Evolutionary conservation across 2,113 vertebrate genomes (phyloP).

Genomic region (Petrocephalus zakoni): DNA sequence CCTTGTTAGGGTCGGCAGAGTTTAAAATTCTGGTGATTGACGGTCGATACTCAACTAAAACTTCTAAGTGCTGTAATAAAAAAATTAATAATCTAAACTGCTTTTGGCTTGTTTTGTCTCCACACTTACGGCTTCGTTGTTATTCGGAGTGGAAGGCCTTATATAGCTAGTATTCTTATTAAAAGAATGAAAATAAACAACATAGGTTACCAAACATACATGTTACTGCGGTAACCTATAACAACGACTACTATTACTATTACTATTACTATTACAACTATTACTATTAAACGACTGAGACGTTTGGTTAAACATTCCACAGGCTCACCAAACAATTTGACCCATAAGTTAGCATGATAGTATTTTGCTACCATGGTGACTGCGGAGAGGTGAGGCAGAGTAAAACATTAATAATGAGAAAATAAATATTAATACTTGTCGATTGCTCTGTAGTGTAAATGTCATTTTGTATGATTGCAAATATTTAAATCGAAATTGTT

Average conservation of each 20-base stretch:
- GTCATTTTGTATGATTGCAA: too few species aligned
- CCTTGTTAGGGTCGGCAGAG: conserved; percentile 40
- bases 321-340: not conserved
- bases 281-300: too few species aligned
- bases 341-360: not conserved
- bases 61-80: conserved; percentile 8
- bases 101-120: conserved; percentile 1
- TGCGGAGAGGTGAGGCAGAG: not conserved
- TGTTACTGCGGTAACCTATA: too few species aligned
- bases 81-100: not conserved
- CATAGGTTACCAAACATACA: too few species aligned
- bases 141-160: not conserved
- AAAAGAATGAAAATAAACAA: not conserved
- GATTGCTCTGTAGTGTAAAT: too few species aligned
- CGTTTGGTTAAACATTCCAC: not conserved
- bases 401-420: too few species aligned
- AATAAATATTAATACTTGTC: too few species aligned
- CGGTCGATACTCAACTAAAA: conserved; percentile 47
- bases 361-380: not conserved
- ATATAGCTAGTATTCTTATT: not conserved
- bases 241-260: too few species aligned
- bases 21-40: conserved; percentile 38
- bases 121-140: not conserved
- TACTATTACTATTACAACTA: not conserved
- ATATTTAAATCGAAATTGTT: too few species aligned